Base-by-base conservation (phyloP, 2,113 vertebrate species). In the Cathartes aura region DNA sequence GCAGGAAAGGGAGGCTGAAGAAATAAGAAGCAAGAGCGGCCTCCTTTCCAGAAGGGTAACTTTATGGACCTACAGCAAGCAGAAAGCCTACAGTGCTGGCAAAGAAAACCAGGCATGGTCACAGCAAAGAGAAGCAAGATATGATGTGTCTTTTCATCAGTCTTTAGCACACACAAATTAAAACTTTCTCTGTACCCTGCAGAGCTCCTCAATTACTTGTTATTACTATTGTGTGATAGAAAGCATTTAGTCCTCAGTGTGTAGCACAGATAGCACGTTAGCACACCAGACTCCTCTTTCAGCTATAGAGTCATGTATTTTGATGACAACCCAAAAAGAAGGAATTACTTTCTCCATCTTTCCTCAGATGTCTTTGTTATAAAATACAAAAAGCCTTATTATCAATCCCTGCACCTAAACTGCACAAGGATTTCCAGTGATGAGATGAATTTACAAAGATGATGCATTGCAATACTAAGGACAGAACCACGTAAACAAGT, bases 331-430 rank as follows among this genome's bases (percentile, higher is more conserved):
- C 60, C 94, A 95, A 97, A 94, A 92, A 84, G 86, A 92, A 89
- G 93, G 68, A 97, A 96, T 92, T 96, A 85, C 60, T 96, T 97
- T 88, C 87, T 70, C 93, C 70, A 89, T 94, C 87, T 90, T 95
- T 93, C 48, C 62, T 96, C 70, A 76, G 40, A 92, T 97, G 78
- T 84, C 29, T 96, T 96, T 96, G 84, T 96, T 93, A 91, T 45
- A 91, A 91, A 97, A 91, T 20, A 94, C 84, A 93, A 92, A 96
- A 93, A 79, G 38, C 56, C 42, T 89, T 93, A 90, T 96, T 93
- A 96, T 94, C 74, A 93, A 66, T 70, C 82, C 66, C 78, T 58
- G 45, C 71, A 79, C 87, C 89, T 82, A 85, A 93, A 82, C 74
- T 47, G 48, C 81, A 70, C 17, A 45, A 79, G 76, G 73, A 94